phyloP scores from a whole-genome alignment of 2,888 invertebrate genomes.

The Gnatocerus cornutus region DNA sequence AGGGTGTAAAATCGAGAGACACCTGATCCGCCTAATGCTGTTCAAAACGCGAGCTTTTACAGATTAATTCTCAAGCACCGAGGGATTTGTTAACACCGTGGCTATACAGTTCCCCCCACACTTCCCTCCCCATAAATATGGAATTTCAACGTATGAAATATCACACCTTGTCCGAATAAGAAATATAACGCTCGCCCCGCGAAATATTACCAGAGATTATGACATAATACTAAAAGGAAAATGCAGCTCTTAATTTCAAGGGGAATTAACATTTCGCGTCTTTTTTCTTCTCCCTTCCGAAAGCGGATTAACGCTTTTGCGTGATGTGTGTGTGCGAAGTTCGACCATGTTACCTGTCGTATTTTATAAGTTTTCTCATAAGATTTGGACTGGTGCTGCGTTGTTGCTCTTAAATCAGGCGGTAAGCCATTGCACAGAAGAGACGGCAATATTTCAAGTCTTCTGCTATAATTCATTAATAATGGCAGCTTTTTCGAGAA shows the following conservation, averaged over 20 bases:
- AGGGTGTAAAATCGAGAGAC: conserved; percentile 52
- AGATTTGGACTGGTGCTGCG: conserved; percentile 58
- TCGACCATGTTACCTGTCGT: conserved; percentile 50
- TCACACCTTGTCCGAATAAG: conserved; percentile 63
- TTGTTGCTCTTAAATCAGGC: conserved; percentile 57
- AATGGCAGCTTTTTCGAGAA: conserved; percentile 51
- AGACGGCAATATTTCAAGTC: conserved; percentile 51
- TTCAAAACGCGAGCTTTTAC: conserved; percentile 60
- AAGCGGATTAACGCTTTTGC: conserved; percentile 9
- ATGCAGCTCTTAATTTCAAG: conserved; percentile 38
- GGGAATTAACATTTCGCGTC: conserved; percentile 41
- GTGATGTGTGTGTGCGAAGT: conserved; percentile 15
- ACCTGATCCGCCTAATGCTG: conserved; percentile 62
- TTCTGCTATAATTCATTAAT: conserved; percentile 54
- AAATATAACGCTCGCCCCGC: conserved; percentile 51
- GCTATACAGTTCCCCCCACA: conserved; percentile 37
- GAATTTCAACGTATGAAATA: conserved; percentile 66
- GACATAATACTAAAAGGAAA: conserved; percentile 42
- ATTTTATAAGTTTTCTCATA: conserved; percentile 63
- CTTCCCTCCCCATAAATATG: conserved; percentile 62
- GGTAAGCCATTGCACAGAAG: conserved; percentile 51
- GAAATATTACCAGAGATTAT: conserved; percentile 46
- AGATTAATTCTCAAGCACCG: conserved; percentile 62
- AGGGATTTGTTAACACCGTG: conserved; percentile 64
- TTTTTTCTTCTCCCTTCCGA: conserved; percentile 17